These are phyloP conservation scores for Brachionus calyciflorus DNA, from an alignment of 1,140 invertebrate genomes.

Conservation along the genomic window DNA sequence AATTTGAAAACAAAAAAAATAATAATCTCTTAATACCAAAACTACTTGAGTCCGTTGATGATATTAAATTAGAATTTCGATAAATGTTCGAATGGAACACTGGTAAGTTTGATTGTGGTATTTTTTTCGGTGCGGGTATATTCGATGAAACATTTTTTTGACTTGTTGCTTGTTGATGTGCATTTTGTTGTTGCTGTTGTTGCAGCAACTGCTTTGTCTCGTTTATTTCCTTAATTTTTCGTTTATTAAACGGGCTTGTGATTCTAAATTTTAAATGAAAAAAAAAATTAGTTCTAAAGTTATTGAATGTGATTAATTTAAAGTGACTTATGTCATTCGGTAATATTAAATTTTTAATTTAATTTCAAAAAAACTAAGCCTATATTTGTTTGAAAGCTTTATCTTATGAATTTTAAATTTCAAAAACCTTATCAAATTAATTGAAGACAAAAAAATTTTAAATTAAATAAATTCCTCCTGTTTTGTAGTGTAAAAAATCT, in stretches of 20 bases:
- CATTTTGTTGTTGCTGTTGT: slow-evolving; percentile 6
- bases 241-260: slow-evolving; percentile 45
- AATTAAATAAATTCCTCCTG: too few relatives aligned
- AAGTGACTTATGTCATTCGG: too few relatives aligned
- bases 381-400: too few relatives aligned
- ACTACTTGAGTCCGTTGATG: slow-evolving; percentile 17
- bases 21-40: not conserved
- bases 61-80: slow-evolving; percentile 38
- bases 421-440: too few relatives aligned
- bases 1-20: too few relatives aligned
- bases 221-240: slow-evolving; percentile 42
- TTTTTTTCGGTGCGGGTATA: slow-evolving; percentile 39
- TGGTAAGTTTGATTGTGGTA: slow-evolving; percentile 2
- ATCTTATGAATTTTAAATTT: too few relatives aligned
- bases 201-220: slow-evolving; percentile 23
- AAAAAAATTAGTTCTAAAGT: not conserved
- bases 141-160: not conserved
- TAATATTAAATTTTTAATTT: too few relatives aligned
- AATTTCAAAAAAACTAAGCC: too few relatives aligned
- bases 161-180: not conserved
- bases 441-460: too few relatives aligned
- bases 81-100: slow-evolving; percentile 27
- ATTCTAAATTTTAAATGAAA: slow-evolving; percentile 30
- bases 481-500: too few relatives aligned
- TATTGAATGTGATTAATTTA: too few relatives aligned